phyloP scores from a whole-genome alignment of 1,140 invertebrate species.

The Megalopta genalis region DNA sequence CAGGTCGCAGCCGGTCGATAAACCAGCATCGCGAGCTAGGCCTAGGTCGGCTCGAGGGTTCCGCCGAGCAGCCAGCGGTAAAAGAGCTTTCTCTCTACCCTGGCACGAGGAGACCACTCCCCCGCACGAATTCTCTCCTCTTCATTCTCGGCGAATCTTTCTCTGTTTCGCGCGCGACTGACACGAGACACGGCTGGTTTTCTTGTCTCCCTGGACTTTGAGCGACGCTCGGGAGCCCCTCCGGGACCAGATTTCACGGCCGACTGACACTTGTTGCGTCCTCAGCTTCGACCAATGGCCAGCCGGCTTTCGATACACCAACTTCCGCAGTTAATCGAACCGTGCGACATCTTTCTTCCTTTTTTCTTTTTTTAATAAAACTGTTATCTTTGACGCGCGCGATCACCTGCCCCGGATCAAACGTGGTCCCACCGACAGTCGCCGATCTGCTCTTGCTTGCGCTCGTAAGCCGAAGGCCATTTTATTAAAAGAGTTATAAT shows the following conservation, averaged over 20 bases:
- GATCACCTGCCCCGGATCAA: background rate
- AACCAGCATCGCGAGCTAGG: slow-evolving; percentile 43
- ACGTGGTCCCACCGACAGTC: too few species aligned
- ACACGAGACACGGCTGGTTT: too few species aligned
- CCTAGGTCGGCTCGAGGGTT: slow-evolving; percentile 18
- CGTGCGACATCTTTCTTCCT: background rate
- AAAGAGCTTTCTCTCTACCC: slow-evolving; percentile 12
- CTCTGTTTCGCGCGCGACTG: background rate
- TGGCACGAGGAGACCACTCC: background rate
- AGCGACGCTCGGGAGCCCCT: background rate
- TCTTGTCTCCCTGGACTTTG: slow-evolving; percentile 12
- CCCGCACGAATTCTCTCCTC: background rate
- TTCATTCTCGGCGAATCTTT: background rate
- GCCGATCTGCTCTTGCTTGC: too few species aligned
- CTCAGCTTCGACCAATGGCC: slow-evolving; percentile 51
- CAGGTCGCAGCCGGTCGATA: slow-evolving; percentile 42
- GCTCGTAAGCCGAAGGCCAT: too few species aligned
- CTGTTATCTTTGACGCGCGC: background rate
- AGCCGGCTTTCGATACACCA: background rate
- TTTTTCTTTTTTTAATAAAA: too few species aligned
- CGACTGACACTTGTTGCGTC: slow-evolving; percentile 66
- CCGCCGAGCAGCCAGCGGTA: slow-evolving; percentile 32
- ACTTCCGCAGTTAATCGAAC: background rate
- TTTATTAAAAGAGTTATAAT: too few species aligned
- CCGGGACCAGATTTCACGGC: slow-evolving; percentile 51